Percentiles rank a stretch among this genome's conserved stretches.
These are phyloP conservation scores for Papilio aristodemus DNA, from an alignment of 1,140 invertebrate genomes.

Conservation along the genomic window DNA sequence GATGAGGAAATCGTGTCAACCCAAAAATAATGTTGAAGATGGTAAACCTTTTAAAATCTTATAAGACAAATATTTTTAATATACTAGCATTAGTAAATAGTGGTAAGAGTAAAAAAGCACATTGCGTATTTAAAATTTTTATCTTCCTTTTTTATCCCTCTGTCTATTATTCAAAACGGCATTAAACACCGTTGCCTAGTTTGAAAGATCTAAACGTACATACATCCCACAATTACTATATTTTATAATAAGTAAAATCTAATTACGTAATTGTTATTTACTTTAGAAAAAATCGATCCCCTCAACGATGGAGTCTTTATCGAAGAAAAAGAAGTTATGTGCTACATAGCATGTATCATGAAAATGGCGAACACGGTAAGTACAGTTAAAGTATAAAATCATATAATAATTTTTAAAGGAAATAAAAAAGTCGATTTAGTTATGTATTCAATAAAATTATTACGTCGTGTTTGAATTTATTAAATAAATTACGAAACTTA, in stretches of 20 bases:
- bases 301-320: slow-evolving; percentile 70
- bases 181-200: too few relatives aligned
- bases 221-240: too few relatives aligned
- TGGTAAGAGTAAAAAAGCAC: too few relatives aligned
- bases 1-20: slow-evolving; percentile 71
- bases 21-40: slow-evolving; percentile 68
- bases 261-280: slow-evolving; percentile 8
- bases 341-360: slow-evolving; percentile 80
- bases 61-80: slow-evolving; percentile 1
- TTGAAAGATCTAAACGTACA: too few relatives aligned
- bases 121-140: too few relatives aligned
- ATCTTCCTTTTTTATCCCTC: too few relatives aligned
- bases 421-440: too few relatives aligned
- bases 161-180: too few relatives aligned
- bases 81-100: too few relatives aligned
- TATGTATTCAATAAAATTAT: too few relatives aligned
- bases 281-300: slow-evolving; percentile 73
- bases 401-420: too few relatives aligned
- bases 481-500: slow-evolving; percentile 33
- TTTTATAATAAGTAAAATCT: background rate
- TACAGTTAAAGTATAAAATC: background rate
- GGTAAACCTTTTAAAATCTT: slow-evolving; percentile 42
- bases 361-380: slow-evolving; percentile 78
- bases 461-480: background rate
- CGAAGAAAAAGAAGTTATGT: slow-evolving; percentile 77